Evolutionary conservation across 2,888 invertebrate genomes (phyloP).

Genomic region (Onchidella celtica): DNA sequence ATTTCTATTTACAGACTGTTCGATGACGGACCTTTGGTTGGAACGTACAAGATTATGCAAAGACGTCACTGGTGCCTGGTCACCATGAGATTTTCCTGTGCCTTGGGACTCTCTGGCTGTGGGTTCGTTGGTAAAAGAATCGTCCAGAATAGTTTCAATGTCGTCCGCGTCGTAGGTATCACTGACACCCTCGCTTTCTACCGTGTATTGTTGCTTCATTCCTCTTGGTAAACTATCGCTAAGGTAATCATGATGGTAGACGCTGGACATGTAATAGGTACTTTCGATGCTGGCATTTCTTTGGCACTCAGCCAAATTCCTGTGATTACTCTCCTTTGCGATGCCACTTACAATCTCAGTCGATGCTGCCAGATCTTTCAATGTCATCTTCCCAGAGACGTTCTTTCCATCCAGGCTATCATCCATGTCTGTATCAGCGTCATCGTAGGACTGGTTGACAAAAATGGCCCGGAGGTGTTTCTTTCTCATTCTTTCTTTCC

Average conservation of each 20-base stretch:
- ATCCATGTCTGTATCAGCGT: background rate
- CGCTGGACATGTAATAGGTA: slow-evolving; percentile 66
- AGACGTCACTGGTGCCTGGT: background rate
- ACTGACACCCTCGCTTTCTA: slow-evolving; percentile 57
- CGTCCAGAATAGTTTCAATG: slow-evolving; percentile 60
- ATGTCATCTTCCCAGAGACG: slow-evolving; percentile 16
- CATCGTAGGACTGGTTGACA: slow-evolving; percentile 66
- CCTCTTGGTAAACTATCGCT: slow-evolving; percentile 57
- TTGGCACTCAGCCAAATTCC: background rate
- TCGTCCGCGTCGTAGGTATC: slow-evolving; percentile 62
- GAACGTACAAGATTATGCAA: background rate
- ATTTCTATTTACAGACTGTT: no score
- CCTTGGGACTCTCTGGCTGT: background rate
- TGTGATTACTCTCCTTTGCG: no score
- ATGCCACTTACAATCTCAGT: background rate
- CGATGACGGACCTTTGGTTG: background rate
- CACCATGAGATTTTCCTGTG: background rate
- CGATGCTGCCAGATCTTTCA: background rate
- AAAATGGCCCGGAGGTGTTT: slow-evolving; percentile 72
- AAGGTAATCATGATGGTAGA: slow-evolving; percentile 56
- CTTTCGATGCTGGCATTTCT: background rate
- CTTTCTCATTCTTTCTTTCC: slow-evolving; percentile 70
- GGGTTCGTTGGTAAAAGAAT: background rate
- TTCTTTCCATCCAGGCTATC: background rate
- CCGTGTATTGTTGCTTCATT: slow-evolving; percentile 42